These are phyloP conservation scores for Cephus cinctus DNA, from an alignment of 1,140 invertebrate genomes.

Conservation along the genomic window DNA sequence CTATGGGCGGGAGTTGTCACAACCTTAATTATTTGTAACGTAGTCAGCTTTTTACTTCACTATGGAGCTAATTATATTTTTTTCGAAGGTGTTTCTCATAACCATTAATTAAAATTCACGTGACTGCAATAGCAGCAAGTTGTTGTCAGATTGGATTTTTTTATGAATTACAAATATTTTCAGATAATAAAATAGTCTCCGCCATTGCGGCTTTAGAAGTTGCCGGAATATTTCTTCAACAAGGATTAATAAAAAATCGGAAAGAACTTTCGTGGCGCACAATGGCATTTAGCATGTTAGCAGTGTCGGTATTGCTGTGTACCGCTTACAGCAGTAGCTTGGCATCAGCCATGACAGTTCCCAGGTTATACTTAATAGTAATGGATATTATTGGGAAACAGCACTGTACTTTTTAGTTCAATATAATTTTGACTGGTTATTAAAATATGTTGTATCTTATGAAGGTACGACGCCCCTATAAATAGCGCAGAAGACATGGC, in stretches of 20 bases:
- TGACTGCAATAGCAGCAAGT: neutral
- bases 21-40: conserved; percentile 7
- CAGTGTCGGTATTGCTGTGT: conserved; percentile 47
- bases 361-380: conserved; percentile 42
- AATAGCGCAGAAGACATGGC: conserved; percentile 57
- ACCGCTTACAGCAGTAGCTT: conserved; percentile 59
- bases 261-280: conserved; percentile 5
- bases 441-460: neutral
- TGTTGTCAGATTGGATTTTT: neutral
- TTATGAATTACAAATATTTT: neutral
- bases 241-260: conserved; percentile 9
- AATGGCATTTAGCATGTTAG: conserved; percentile 19
- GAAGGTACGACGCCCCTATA: conserved; percentile 49
- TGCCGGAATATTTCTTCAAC: conserved; percentile 14
- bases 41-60: conserved; percentile 1
- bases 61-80: conserved; percentile 9
- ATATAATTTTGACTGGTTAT: neutral
- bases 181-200: conserved; percentile 1
- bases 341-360: conserved; percentile 58
- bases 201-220: conserved; percentile 9
- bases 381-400: neutral
- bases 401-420: neutral
- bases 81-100: conserved; percentile 3
- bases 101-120: neutral
- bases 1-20: conserved; percentile 15